Percentiles rank a stretch among this genome's conserved stretches.
These are phyloP conservation scores for Coleophora flavipennella DNA, from an alignment of 2,888 invertebrate genomes.

Conservation along the genomic window DNA sequence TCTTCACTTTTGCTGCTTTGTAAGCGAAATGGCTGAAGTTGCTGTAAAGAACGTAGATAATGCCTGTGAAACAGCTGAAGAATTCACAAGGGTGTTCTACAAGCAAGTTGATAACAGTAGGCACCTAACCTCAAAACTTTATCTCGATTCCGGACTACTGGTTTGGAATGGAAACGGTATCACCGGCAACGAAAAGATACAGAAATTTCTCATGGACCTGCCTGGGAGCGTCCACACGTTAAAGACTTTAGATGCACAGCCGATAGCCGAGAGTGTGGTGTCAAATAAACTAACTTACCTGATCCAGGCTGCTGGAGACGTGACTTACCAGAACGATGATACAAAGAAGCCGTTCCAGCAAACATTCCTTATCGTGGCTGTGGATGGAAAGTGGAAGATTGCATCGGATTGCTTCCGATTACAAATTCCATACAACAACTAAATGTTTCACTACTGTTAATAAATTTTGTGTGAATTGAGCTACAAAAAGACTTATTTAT, in stretches of 20 bases:
- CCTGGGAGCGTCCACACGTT: conserved; percentile 86
- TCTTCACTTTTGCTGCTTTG: neutral
- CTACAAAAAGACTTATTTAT: no score
- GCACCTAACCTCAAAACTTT: conserved; percentile 85
- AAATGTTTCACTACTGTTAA: conserved; percentile 19
- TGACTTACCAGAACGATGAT: conserved; percentile 77
- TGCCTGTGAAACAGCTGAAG: conserved; percentile 88
- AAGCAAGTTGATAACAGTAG: conserved; percentile 89
- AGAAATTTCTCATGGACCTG: conserved; percentile 87
- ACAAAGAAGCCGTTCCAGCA: conserved; percentile 83
- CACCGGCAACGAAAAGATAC: conserved; percentile 84
- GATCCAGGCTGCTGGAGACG: conserved; percentile 87
- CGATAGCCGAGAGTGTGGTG: conserved; percentile 82
- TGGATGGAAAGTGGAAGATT: conserved; percentile 94
- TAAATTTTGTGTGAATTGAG: no score
- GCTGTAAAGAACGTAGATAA: conserved; percentile 79
- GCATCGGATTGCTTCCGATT: conserved; percentile 90
- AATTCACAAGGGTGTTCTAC: conserved; percentile 92
- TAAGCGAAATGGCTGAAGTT: conserved; percentile 67
- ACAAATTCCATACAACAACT: conserved; percentile 70
- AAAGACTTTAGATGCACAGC: conserved; percentile 89
- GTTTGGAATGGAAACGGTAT: conserved; percentile 95
- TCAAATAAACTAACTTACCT: conserved; percentile 85
- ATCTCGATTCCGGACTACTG: conserved; percentile 86
- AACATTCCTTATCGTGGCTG: conserved; percentile 89